Evolutionary conservation across 1,140 invertebrate species (phyloP), one percentile per base, ranked within the genome.

Genomic region (Heliconius hewitsoni): DNA sequence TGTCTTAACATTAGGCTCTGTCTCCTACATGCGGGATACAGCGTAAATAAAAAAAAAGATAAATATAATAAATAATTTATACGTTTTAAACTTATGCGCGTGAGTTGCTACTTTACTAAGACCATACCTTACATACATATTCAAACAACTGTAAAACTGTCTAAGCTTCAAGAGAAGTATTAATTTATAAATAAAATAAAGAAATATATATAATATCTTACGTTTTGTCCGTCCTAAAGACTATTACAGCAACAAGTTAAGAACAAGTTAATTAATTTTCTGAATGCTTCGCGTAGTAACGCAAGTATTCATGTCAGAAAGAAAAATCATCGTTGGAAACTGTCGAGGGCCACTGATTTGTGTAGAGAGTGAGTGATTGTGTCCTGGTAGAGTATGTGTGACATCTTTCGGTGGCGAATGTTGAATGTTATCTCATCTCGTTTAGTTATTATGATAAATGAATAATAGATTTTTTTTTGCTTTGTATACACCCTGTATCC

Each of bases 261-360:
- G 23, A 66, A 66, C 60, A 27, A 66, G 27, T 27, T 66, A 66
- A 66, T 66, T 27, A 66, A 30, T 27, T 66, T 30, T 60, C 34
- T 66, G 60, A 66, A 66, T 9, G 11, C 60, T 13, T 66, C 19
- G 60, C 60, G 23, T 66, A 66, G 23, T 66, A 27, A 66, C 23
- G 60, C 13, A 30, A 66, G 60, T 66, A 30, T 66, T 66, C 60
- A 66, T 66, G 60, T 66, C 60, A 66, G 27, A 23, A 66, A 66
- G 60, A 66, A 66, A 27, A 27, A 66, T 66, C 19, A 23, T 66
- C 60, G 23, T 66, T 30, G 30, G 23, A 66, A 66, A 66, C 23
- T 66, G 60, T 66, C 60, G 60, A 66, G 60, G 11, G 60, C 60
- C 60, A 66, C 60, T 66, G 60, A 27, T n/a, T 27, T 66, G 60